phyloP scores from a whole-genome alignment of 2,888 invertebrate species.

The Cataglyphis albicans region DNA sequence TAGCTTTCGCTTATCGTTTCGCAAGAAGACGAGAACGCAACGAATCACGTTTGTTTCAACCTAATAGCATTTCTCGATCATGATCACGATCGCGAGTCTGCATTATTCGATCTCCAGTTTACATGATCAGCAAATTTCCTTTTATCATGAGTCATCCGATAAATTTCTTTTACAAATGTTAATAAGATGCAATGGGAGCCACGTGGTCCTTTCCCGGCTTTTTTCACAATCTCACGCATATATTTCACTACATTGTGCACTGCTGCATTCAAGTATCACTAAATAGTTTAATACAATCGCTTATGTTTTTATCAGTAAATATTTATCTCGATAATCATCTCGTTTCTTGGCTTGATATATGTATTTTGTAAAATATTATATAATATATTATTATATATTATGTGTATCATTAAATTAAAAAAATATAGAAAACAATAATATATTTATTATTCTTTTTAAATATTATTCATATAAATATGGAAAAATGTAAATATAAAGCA shows the following conservation, averaged over 20 bases:
- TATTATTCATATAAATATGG: background rate
- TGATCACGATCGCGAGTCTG: conserved; percentile 1
- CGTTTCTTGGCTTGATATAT: background rate
- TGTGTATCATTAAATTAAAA: background rate
- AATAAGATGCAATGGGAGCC: background rate
- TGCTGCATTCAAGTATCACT: background rate
- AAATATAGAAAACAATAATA: background rate
- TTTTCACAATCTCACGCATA: conserved; percentile 33
- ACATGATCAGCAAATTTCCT: background rate
- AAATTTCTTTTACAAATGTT: conserved; percentile 7
- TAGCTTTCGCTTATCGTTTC: background rate
- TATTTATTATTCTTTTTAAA: background rate
- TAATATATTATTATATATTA: background rate
- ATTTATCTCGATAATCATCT: background rate
- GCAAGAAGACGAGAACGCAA: background rate
- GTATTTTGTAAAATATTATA: background rate
- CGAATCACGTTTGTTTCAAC: background rate
- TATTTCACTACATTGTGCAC: conserved; percentile 5
- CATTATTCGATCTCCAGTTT: background rate
- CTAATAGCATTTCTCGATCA: conserved; percentile 11
- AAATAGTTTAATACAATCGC: background rate
- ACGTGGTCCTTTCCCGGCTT: background rate
- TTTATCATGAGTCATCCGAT: conserved; percentile 40
- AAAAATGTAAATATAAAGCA: background rate
- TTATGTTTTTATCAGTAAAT: background rate